These are phyloP conservation scores for Crossaster papposus DNA, from an alignment of 53 echinoderm and acorn worm genomes.

Conservation along the genomic window DNA sequence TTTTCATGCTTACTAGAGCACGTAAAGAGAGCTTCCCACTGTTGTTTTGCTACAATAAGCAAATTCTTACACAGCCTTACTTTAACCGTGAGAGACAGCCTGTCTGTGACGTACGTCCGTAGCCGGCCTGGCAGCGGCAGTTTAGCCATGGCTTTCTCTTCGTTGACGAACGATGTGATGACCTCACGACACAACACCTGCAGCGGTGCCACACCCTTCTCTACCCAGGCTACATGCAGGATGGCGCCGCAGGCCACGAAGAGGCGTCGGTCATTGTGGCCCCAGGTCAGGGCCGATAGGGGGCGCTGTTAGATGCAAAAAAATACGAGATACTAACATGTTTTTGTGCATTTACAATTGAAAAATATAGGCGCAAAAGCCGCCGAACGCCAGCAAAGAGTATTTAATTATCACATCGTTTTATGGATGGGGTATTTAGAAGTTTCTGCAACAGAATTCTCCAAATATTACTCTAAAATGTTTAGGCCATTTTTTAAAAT, in stretches of 20 bases:
- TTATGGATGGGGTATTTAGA: too few relatives aligned
- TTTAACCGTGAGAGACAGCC: conserved; percentile 83
- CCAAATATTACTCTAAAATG: too few relatives aligned
- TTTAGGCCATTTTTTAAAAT: too few relatives aligned
- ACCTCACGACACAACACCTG: conserved; percentile 97
- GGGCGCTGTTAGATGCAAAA: conserved; percentile 69
- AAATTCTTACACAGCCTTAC: too few relatives aligned
- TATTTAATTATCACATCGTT: too few relatives aligned
- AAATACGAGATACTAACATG: background rate
- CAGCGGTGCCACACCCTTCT: conserved; percentile 93
- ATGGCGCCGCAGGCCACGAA: conserved; percentile 96
- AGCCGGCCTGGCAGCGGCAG: conserved; percentile 86
- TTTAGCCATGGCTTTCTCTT: conserved; percentile 77
- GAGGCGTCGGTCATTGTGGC: conserved; percentile 97
- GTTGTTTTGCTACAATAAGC: too few relatives aligned
- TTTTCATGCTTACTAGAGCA: too few relatives aligned
- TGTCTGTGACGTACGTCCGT: conserved; percentile 77
- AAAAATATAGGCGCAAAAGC: too few relatives aligned
- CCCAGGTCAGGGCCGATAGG: conserved; percentile 93
- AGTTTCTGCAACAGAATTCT: too few relatives aligned
- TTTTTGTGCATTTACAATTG: too few relatives aligned
- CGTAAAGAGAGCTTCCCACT: too few relatives aligned
- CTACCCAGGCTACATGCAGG: conserved; percentile 95
- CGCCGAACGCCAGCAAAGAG: too few relatives aligned
- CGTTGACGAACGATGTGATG: conserved; percentile 74